These are phyloP conservation scores for Drosophila buzzatii DNA, from an alignment of 2,888 invertebrate genomes.

Conservation along the genomic window DNA sequence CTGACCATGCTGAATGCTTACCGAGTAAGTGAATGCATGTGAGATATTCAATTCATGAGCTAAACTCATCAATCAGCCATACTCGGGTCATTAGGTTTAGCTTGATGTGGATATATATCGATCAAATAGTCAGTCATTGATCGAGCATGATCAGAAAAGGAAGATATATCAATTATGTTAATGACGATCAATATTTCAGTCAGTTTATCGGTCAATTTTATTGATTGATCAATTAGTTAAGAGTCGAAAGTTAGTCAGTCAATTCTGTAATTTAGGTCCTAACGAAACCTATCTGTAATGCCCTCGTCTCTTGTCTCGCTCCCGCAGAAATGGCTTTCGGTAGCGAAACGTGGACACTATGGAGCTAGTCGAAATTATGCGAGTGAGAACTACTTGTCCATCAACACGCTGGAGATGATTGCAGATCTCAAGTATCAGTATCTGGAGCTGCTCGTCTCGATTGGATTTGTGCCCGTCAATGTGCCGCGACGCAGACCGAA, in stretches of 20 bases:
- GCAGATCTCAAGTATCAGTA: constrained; percentile 94
- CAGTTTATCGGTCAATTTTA: neutral
- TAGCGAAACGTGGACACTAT: constrained; percentile 87
- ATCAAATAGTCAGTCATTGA: neutral
- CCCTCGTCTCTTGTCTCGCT: neutral
- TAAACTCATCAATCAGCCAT: neutral
- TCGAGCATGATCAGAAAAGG: neutral
- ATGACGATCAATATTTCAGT: neutral
- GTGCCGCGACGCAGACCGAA: constrained; percentile 86
- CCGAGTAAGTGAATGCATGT: constrained; percentile 86
- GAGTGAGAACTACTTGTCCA: constrained; percentile 92
- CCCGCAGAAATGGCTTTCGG: constrained; percentile 91
- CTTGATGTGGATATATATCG: neutral
- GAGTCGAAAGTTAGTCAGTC: neutral
- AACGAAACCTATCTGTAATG: neutral
- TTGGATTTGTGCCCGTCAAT: constrained; percentile 91
- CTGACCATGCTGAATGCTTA: constrained; percentile 94
- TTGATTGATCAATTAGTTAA: no score
- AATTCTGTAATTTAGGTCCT: no score
- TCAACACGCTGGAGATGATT: constrained; percentile 92
- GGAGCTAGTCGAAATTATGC: constrained; percentile 92
- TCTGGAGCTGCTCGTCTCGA: constrained; percentile 90
- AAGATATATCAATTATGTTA: neutral
- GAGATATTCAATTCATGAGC: neutral
- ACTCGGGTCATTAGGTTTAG: neutral